phyloP scores from a whole-genome alignment of 2,888 invertebrate species.

The Neocrepidodera transversa region DNA sequence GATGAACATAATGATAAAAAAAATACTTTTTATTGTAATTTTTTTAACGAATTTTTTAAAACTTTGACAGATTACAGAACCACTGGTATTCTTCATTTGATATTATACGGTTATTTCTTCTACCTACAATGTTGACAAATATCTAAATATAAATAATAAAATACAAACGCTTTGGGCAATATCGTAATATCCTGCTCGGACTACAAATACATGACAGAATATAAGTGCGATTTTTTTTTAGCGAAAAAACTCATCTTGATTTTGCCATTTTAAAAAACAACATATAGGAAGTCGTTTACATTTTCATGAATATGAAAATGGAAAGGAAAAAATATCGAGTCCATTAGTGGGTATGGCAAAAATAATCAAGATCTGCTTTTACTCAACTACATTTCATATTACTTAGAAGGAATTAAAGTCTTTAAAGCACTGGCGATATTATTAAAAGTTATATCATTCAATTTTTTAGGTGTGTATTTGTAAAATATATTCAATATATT shows the following conservation, averaged over 20 bases:
- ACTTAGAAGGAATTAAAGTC: too few species aligned
- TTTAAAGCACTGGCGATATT: too few species aligned
- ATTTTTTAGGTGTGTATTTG: too few species aligned
- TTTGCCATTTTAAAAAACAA: conserved; percentile 15
- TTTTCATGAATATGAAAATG: conserved; percentile 24
- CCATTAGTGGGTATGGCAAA: conserved; percentile 15
- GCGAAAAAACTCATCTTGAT: conserved; percentile 14
- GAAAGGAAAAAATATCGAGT: conserved; percentile 14
- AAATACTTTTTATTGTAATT: too few species aligned
- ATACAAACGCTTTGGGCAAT: neutral
- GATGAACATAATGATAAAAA: too few species aligned
- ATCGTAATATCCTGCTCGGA: neutral
- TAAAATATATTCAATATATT: too few species aligned
- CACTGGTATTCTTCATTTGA: too few species aligned
- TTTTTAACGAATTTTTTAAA: too few species aligned
- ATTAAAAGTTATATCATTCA: too few species aligned
- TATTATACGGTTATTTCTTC: too few species aligned
- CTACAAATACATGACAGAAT: neutral
- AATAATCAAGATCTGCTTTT: conserved; percentile 4
- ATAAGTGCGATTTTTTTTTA: conserved; percentile 13
- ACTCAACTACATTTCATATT: neutral
- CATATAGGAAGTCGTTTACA: conserved; percentile 28
- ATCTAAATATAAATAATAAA: neutral
- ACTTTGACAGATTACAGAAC: too few species aligned
- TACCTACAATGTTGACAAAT: too few species aligned